phyloP scores from a whole-genome alignment of 2,113 vertebrate species.

The Festucalex cinctus region DNA sequence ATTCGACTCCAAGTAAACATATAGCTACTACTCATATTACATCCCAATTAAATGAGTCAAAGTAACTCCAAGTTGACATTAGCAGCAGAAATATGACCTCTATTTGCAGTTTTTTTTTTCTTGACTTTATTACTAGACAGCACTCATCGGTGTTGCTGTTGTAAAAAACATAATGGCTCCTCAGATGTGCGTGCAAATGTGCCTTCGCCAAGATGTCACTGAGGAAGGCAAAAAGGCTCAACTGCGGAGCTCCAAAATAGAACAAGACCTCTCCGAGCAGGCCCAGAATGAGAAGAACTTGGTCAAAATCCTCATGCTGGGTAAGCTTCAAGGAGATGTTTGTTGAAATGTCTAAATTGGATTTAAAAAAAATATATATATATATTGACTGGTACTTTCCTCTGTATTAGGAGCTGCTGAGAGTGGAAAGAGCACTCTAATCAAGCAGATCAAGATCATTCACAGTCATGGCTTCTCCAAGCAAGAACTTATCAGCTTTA shows the following conservation, averaged over 20 bases:
- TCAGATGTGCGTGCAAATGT: conserved; percentile 62
- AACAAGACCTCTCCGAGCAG: conserved; percentile 60
- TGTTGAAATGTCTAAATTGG: background rate
- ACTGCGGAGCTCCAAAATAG: conserved; percentile 60
- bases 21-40: too few species aligned
- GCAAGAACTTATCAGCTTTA: conserved; percentile 69
- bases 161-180: background rate
- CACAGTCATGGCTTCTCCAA: conserved; percentile 72
- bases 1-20: too few species aligned
- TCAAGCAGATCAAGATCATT: conserved; percentile 77
- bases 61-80: background rate
- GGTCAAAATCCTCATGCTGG: conserved; percentile 71
- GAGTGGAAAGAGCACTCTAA: conserved; percentile 73
- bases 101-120: background rate
- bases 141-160: background rate
- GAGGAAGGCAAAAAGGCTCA: conserved; percentile 65
- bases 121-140: background rate
- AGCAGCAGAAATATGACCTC: background rate
- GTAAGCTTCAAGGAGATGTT: conserved; percentile 30
- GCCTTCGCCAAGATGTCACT: conserved; percentile 47
- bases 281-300: conserved; percentile 59
- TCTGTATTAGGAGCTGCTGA: conserved; percentile 67
- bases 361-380: too few species aligned
- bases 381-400: too few species aligned
- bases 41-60: too few species aligned